Evolutionary conservation across 2,888 invertebrate genomes (phyloP), one percentile per base, ranked within the genome.

Genomic region (Athripsodes cinereus): DNA sequence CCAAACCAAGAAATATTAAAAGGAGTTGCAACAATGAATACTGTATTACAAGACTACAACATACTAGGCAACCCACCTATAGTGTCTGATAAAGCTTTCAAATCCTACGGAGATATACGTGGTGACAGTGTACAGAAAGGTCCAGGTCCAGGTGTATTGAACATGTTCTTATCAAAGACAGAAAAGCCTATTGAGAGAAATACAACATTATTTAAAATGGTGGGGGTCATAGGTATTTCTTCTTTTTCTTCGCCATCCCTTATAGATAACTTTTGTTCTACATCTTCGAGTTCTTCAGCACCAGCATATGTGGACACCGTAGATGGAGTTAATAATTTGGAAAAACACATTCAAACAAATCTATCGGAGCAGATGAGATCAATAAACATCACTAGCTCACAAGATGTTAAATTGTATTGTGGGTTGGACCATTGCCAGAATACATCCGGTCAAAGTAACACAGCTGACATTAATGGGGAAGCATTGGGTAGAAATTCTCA

Each of bases 371-470:
- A 26, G 26, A 26, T 10, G 10, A 26, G 26, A 40, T 13, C 40
- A 40, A 40, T 40, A 16, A 40, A 26, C 10, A 26, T 26, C 5
- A 10, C 10, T 26, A 10, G 26, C 26, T 26, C 26, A 10, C 3
- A 26, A 26, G 26, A 26, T 26, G 21, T 20, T 47, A 47, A 47
- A 47, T 19, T 20, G 21, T 19, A 47, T 47, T 13, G 21, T 20
- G 20, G 49, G 22, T 56, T 56, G 55, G 55, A 51, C 2, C 11
- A 22, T 8, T 56, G 55, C 55, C 55, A 56, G 40, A 40, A 10
- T 26, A 22, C 19, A 40, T 31, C 55, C 51, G 51, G 35, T 51
- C 55, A 40, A 22, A 51, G 22, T 47, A 40, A 44, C 44, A 51
- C 40, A 40, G 49, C 20, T 18, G 19, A 19, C 49, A 49, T 49